phyloP scores from a whole-genome alignment of 2,113 vertebrate species.

The Bombycilla garrulus region DNA sequence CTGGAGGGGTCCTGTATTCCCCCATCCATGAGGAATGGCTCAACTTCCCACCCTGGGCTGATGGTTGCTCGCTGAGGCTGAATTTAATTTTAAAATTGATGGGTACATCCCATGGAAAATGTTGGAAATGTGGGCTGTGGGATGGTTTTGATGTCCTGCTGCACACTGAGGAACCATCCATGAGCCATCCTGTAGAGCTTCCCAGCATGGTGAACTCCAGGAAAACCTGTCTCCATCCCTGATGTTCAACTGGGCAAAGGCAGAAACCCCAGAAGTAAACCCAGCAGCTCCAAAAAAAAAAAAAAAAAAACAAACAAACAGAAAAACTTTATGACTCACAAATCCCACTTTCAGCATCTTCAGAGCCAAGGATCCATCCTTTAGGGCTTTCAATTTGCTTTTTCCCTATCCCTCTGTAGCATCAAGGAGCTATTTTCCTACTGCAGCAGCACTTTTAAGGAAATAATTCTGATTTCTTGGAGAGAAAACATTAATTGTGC shows the following conservation, averaged over 20 bases:
- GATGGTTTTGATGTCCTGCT: not conserved
- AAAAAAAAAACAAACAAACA: not conserved
- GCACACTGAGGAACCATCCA: fast-evolving
- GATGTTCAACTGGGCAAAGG: not conserved
- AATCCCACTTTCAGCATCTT: not conserved
- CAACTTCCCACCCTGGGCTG: not conserved
- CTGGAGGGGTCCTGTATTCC: not conserved
- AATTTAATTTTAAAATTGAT: not conserved
- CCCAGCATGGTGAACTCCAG: not conserved
- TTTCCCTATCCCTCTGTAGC: not conserved
- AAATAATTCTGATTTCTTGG: not conserved
- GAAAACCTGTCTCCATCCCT: not conserved
- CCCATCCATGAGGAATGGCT: not conserved
- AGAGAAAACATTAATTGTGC: fast-evolving
- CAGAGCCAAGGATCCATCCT: not conserved
- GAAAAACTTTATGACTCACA: not conserved
- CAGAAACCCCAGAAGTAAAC: not conserved
- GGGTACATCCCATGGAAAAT: fast-evolving
- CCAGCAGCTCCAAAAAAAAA: not conserved
- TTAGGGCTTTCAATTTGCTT: not conserved
- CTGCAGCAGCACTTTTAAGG: not conserved
- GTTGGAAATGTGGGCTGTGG: fast-evolving
- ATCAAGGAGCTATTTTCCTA: not conserved
- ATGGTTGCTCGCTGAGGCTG: not conserved
- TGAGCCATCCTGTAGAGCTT: not conserved